Base-by-base conservation (phyloP, 2,797 vertebrate genomes). In the Pteronotus mesoamericanus region DNA sequence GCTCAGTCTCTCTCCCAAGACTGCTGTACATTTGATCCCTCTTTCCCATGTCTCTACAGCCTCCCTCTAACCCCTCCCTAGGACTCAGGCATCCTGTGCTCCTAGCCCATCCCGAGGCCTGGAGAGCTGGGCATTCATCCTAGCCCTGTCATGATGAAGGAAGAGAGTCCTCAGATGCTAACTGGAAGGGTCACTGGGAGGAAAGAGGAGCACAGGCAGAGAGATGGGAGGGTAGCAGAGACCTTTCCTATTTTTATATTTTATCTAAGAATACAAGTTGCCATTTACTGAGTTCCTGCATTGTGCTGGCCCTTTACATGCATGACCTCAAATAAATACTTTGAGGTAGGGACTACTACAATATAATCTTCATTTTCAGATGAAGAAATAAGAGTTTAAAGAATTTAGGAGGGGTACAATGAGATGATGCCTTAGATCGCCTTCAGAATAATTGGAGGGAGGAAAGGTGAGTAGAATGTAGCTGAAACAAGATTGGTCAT, bases 311-410 rank as follows among this genome's bases (percentile, higher is more conserved):
- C 37, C 42, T 86, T 69, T 71, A 29, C 16, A 78, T 71, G 9
- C 37, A n/a, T 92, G 75, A 71, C 22, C 72, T 78, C 59, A 85
- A 44, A 39, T 55, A 61, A 55, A 74, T 69, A 37, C n/a, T 66
- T 77, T 15, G n/a, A 66, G 26, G 29, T 32, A 69, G 72, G 24
- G n/a, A 85, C 75, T 85, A 42, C 18, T 64, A 16, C 61, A n/a
- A n/a, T 68, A 37, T 55, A 75, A 68, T 78, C n/a, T 55, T 57
- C 44, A 79, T 84, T 79, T 95, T 94, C 88, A 94, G 5, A 61
- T 53, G 42, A 94, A n/a, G 19, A 97, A 88, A 82, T n/a, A 57
- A 83, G 48, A 26, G 4, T 51, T 90, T 88, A 74, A 94, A 82
- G 29, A 77, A 87, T 29, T 66, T 75, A 68, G 80, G 51, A 71